A percentile compares a stretch with the other conserved stretches of the same genome.
These are phyloP conservation scores for Buphagus erythrorhynchus DNA, from an alignment of 2,797 vertebrate genomes.

Conservation along the genomic window DNA sequence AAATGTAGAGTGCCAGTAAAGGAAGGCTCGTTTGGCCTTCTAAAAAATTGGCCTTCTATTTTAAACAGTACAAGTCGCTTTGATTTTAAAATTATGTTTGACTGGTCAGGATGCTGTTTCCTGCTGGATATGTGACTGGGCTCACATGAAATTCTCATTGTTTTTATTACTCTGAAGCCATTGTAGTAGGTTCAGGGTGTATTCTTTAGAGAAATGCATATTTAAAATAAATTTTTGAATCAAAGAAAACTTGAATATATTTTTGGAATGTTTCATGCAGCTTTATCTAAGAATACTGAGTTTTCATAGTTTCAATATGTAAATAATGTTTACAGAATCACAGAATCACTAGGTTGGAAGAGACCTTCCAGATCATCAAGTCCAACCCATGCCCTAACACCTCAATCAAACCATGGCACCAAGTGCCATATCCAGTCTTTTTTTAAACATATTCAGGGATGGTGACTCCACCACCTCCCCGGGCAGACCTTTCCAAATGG, in stretches of 20 bases:
- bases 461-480: neutral
- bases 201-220: neutral
- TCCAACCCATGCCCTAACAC: neutral
- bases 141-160: neutral
- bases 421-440: neutral
- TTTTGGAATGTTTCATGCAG: neutral
- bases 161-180: neutral
- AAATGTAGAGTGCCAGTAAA: neutral
- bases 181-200: neutral
- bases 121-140: neutral
- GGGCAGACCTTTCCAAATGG: rapidly evolving
- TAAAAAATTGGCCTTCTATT: neutral
- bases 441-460: neutral
- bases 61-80: neutral
- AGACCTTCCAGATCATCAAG: rapidly evolving
- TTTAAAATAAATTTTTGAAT: neutral
- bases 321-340: neutral
- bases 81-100: neutral
- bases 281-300: neutral
- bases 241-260: neutral
- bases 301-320: neutral
- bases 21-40: neutral
- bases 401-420: neutral
- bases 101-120: neutral
- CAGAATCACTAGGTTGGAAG: neutral